Base-by-base conservation (phyloP, 2,888 invertebrate species). In the Philaethria dido region DNA sequence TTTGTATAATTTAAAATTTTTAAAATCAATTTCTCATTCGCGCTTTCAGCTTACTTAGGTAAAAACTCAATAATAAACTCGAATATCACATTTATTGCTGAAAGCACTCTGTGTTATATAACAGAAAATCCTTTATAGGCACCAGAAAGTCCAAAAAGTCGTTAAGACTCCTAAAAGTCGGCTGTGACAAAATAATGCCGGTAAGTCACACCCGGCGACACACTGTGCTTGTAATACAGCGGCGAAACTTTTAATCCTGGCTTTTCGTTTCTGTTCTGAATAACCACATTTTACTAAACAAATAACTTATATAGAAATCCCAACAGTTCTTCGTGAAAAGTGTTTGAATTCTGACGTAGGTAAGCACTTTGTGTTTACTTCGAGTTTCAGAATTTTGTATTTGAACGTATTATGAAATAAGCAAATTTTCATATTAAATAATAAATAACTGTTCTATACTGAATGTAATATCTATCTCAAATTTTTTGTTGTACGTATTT, bases 161-260 rank as follows among this genome's bases (percentile, higher is more conserved):
- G 60, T 62, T 44, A 47, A 62, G 36, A 39, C 61, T 66, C 47
- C 54, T 62, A 66, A 66, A 66, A 66, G 47, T 62, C 45, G 61
- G 18, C 54, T 66, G 66, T 45, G 66, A 61, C 61, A 60, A 50
- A 45, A 45, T 66, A 61, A 61, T 66, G 22, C 50, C 60, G 11
- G 50, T 45, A 47, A 61, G 60, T 64, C 64, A 64, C 55, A 64
- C 45, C 55, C 64, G 64, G 64, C 64, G 55, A 25, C 39, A 47
- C 33, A 63, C 18, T 63, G 42, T 47, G 47, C 47, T 45, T 50
- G 48, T 45, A 47, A 64, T 55, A 55, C 36, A 45, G 54, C 64
- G 20, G 42, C 20, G 13, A 42, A 64, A 55, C 33, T 64, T 55
- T 33, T 29, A 55, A 57, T 45, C 45, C 29, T 45, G 55, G n/a